Evolutionary conservation across 2,797 vertebrate genomes (phyloP).

Genomic region (Potorous gilbertii): DNA sequence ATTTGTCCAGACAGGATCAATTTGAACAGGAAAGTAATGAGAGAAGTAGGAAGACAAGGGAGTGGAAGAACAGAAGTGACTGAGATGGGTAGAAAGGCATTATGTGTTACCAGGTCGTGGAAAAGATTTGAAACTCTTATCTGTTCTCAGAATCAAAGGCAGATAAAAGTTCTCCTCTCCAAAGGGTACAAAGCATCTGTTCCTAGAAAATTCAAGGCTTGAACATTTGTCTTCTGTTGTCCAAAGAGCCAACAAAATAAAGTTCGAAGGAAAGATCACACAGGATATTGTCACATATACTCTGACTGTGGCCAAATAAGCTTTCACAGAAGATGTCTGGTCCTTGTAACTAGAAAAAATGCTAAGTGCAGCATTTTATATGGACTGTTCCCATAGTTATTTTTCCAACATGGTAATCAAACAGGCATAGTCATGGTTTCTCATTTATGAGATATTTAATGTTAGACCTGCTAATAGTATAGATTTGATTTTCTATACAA

Average conservation of each 20-base stretch:
- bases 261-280: not conserved
- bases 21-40: not conserved
- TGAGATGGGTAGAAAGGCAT: not conserved
- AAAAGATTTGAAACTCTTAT: conserved; percentile 6
- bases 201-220: not conserved
- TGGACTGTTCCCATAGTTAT: not conserved
- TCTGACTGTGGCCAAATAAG: conserved; percentile 5
- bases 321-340: conserved; percentile 13
- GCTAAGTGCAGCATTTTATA: not conserved
- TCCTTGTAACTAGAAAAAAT: conserved; percentile 17
- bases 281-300: not conserved
- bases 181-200: not conserved
- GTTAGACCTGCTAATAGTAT: not conserved
- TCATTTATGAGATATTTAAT: conserved; percentile 11
- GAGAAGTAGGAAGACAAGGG: not conserved
- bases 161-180: not conserved
- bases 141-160: conserved; percentile 7
- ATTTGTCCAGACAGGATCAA: not conserved
- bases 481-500: not conserved
- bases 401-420: conserved; percentile 20
- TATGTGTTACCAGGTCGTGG: not conserved
- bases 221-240: conserved; percentile 25
- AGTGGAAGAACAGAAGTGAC: not conserved
- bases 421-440: conserved; percentile 1
- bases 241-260: conserved; percentile 16